phyloP scores from a whole-genome alignment of 2,888 invertebrate genomes.

The Standfussiana lucernea region DNA sequence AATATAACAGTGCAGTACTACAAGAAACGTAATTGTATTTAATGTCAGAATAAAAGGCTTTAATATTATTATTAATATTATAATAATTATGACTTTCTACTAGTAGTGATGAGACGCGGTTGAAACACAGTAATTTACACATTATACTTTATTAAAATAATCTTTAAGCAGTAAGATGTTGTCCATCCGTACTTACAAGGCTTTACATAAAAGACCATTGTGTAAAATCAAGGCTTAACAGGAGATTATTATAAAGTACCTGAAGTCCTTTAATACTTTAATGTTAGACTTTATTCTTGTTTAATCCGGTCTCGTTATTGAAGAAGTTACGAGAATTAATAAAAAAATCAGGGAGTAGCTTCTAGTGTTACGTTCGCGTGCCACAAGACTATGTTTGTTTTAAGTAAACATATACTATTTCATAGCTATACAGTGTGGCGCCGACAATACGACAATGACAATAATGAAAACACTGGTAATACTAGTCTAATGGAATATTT shows the following conservation, averaged over 20 bases:
- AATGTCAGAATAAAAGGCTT: no score
- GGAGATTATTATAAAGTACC: slow-evolving; percentile 13
- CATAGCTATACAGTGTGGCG: no score
- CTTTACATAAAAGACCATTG: slow-evolving; percentile 12
- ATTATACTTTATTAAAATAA: not conserved
- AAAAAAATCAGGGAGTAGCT: not conserved
- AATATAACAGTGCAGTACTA: no score
- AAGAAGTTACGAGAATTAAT: slow-evolving; percentile 24
- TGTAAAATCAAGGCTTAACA: slow-evolving; percentile 17
- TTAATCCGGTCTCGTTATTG: slow-evolving; percentile 23
- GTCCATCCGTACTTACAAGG: not conserved
- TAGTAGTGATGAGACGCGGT: not conserved
- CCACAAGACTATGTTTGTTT: not conserved
- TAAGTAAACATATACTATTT: not conserved
- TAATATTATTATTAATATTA: no score
- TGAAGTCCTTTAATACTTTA: slow-evolving; percentile 19
- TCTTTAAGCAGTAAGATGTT: not conserved
- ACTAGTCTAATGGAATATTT: no score
- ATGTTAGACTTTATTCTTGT: slow-evolving; percentile 26
- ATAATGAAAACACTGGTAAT: no score
- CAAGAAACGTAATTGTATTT: no score
- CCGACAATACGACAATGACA: no score
- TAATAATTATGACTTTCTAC: no score
- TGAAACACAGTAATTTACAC: not conserved
- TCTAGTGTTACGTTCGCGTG: not conserved